Evolutionary conservation across 1,140 invertebrate species (phyloP).

Genomic region (Caenorhabditis brenneri): DNA sequence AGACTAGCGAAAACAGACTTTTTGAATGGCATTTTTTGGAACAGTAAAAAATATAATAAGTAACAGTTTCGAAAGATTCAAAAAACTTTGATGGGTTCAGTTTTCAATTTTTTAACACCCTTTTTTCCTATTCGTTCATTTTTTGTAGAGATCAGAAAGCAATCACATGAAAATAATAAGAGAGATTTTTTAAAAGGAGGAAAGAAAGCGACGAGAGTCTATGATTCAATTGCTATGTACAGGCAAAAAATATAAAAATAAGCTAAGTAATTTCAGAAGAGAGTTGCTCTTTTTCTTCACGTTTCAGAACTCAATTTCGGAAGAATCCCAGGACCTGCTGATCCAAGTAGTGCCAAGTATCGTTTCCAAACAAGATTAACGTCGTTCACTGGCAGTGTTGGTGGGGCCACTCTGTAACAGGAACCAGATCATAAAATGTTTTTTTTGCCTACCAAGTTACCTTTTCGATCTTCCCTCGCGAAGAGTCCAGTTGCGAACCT

Average conservation of each 20-base stretch:
- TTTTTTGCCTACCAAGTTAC: slow-evolving; percentile 44
- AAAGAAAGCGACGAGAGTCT: slow-evolving; percentile 26
- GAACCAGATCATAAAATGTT: background rate
- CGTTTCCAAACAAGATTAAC: slow-evolving; percentile 60
- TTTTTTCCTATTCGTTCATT: too few relatives aligned
- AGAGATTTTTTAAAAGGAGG: background rate
- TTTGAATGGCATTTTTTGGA: too few relatives aligned
- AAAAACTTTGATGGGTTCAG: too few relatives aligned
- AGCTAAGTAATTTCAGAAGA: background rate
- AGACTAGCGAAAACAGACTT: too few relatives aligned
- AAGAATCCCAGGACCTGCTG: slow-evolving; percentile 59
- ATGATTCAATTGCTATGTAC: slow-evolving; percentile 13
- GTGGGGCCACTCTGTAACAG: slow-evolving; percentile 22
- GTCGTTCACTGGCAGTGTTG: slow-evolving; percentile 47
- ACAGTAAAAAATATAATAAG: too few relatives aligned
- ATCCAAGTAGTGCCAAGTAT: slow-evolving; percentile 61
- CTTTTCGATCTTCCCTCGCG: slow-evolving; percentile 68
- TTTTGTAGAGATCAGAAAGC: slow-evolving; percentile 29
- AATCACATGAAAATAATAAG: background rate
- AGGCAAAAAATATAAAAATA: background rate
- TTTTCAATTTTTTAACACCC: too few relatives aligned
- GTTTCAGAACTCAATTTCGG: background rate
- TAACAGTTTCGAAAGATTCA: too few relatives aligned
- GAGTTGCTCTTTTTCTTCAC: too few relatives aligned
- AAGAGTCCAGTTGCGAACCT: slow-evolving; percentile 70